Conservation (phyloP, 2,113 vertebrate genomes). For the Egretta garzetta region DNA sequence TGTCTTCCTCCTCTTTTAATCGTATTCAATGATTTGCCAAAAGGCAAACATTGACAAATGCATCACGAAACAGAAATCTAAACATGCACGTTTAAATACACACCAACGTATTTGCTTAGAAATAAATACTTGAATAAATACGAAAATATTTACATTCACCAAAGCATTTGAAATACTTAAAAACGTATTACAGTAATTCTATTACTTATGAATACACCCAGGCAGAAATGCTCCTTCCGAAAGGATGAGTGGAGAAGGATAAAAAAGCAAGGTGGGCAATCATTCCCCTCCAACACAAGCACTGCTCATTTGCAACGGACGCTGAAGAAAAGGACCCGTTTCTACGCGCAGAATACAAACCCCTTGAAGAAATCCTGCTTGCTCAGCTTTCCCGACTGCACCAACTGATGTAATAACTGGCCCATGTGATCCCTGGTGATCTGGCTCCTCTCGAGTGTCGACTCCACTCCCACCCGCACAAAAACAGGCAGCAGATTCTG, state of each 20-base stretch:
- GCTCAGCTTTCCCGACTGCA: slow-evolving; percentile 86
- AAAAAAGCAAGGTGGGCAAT: not conserved
- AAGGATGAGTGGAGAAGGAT: not conserved
- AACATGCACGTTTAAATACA: not conserved
- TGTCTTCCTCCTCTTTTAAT: not conserved
- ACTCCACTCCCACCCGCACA: slow-evolving; percentile 91
- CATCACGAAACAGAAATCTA: not conserved
- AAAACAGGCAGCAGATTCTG: slow-evolving; percentile 84
- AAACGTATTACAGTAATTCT: not conserved
- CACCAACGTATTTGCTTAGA: not conserved
- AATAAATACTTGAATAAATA: not conserved
- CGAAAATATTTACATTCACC: not conserved
- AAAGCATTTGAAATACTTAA: not conserved
- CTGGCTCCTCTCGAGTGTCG: slow-evolving; percentile 94
- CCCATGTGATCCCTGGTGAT: slow-evolving; percentile 96
- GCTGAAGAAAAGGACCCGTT: fast-evolving
- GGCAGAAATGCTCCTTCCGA: not conserved
- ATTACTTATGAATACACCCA: not conserved
- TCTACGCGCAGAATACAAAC: slow-evolving; percentile 70
- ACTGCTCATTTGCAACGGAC: fast-evolving
- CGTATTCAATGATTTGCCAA: not conserved
- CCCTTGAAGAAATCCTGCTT: slow-evolving; percentile 90
- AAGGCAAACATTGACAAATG: not conserved
- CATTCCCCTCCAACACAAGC: not conserved
- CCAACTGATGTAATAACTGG: slow-evolving; percentile 88